phyloP scores from a whole-genome alignment of 2,113 vertebrate genomes.

The Numida meleagris region DNA sequence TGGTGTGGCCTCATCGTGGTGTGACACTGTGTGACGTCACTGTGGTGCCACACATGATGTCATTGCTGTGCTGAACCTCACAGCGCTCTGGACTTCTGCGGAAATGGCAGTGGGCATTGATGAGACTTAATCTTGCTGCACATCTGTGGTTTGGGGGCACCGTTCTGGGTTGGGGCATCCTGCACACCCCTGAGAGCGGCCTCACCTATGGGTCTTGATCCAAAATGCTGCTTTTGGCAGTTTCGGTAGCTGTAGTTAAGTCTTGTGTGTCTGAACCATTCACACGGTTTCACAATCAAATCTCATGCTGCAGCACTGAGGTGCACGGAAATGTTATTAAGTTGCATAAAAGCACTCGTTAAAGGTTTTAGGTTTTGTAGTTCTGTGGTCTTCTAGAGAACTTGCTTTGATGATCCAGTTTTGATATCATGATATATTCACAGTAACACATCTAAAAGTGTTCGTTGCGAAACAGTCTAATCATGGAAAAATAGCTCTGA shows the following conservation, averaged over 20 bases:
- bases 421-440: not conserved
- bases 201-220: accelerated
- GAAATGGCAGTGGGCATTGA: accelerated
- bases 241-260: not conserved
- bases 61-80: not conserved
- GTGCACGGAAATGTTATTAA: accelerated
- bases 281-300: accelerated
- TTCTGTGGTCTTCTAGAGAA: not conserved
- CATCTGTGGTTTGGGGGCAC: accelerated
- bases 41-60: accelerated
- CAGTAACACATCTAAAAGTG: not conserved
- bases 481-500: not conserved
- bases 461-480: not conserved
- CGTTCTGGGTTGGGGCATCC: accelerated
- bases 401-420: not conserved
- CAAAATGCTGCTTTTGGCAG: not conserved
- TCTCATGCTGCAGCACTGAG: not conserved
- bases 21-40: accelerated
- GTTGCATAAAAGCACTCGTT: not conserved
- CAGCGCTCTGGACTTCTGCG: not conserved
- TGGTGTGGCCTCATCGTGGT: accelerated
- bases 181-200: accelerated
- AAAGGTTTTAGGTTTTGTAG: not conserved
- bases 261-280: accelerated
- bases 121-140: accelerated